Evolutionary conservation across 2,113 vertebrate species (phyloP).

Genomic region (Asarcornis scutulata): DNA sequence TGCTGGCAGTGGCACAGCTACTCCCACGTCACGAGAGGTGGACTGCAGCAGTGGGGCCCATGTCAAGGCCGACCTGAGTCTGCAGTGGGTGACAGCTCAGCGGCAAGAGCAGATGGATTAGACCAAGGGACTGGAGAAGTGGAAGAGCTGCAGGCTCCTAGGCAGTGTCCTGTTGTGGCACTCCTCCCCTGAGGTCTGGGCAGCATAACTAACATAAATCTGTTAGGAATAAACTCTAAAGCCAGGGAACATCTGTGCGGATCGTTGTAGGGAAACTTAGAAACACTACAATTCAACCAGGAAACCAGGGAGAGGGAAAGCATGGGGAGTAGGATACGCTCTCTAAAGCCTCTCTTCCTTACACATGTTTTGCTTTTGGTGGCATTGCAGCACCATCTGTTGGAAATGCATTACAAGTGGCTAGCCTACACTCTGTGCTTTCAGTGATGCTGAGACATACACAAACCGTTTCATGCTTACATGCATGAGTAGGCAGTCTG

Average conservation of each 20-base stretch:
- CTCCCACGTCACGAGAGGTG: fast-evolving
- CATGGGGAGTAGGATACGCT: fast-evolving
- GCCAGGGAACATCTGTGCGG: neutral
- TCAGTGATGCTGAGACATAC: neutral
- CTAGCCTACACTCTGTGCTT: neutral
- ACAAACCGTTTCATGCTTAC: fast-evolving
- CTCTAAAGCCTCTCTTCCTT: fast-evolving
- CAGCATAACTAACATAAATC: neutral
- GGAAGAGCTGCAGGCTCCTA: neutral
- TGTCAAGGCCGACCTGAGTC: fast-evolving
- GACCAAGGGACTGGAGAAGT: neutral
- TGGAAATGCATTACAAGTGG: neutral
- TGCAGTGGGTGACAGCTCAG: neutral
- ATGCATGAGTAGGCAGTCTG: fast-evolving
- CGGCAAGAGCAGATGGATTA: neutral
- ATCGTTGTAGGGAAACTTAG: neutral
- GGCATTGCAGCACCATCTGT: conserved; percentile 51
- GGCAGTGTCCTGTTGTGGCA: neutral
- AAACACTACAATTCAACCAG: fast-evolving
- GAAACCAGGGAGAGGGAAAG: fast-evolving
- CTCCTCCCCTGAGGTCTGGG: neutral
- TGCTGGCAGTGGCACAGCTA: neutral
- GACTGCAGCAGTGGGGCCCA: neutral
- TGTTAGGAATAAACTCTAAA: neutral
- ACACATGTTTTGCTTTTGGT: fast-evolving